Evolutionary conservation across 2,888 invertebrate species (phyloP).

Genomic region (Hipparchia semele): DNA sequence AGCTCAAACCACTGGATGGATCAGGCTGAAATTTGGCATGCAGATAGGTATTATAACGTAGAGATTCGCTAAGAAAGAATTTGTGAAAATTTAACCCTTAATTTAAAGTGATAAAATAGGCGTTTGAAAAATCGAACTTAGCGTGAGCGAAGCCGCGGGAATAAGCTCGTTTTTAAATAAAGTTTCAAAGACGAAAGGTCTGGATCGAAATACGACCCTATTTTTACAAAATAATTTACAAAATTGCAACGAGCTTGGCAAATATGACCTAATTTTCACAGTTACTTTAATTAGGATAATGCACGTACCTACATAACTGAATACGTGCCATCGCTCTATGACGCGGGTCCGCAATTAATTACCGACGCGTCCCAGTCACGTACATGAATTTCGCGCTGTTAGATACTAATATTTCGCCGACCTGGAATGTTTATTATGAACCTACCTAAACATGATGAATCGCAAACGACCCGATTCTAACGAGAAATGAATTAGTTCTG

Average conservation of each 20-base stretch:
- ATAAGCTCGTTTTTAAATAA: too few relatives aligned
- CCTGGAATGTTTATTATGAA: constrained; percentile 30
- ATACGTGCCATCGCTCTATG: constrained; percentile 17
- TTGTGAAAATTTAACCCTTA: too few relatives aligned
- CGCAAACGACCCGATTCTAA: constrained; percentile 30
- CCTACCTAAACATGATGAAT: constrained; percentile 34
- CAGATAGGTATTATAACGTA: too few relatives aligned
- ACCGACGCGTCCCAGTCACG: constrained; percentile 28
- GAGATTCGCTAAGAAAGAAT: too few relatives aligned
- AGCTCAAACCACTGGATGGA: too few relatives aligned
- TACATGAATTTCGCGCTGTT: constrained; percentile 30
- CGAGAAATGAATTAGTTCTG: constrained; percentile 15
- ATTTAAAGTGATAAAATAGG: too few relatives aligned
- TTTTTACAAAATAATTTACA: neutral
- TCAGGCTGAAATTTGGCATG: too few relatives aligned
- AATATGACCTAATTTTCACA: constrained; percentile 10
- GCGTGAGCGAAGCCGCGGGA: too few relatives aligned
- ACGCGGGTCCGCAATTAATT: constrained; percentile 28
- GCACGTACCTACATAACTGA: constrained; percentile 9
- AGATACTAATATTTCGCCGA: constrained; percentile 34
- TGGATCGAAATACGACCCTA: too few relatives aligned
- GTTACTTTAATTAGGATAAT: constrained; percentile 20
- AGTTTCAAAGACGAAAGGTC: too few relatives aligned
- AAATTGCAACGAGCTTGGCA: neutral
- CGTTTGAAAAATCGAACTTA: too few relatives aligned